Evolutionary conservation across 2,888 invertebrate species (phyloP), one percentile per base, ranked within the genome.

Genomic region (Orthosia incerta): DNA sequence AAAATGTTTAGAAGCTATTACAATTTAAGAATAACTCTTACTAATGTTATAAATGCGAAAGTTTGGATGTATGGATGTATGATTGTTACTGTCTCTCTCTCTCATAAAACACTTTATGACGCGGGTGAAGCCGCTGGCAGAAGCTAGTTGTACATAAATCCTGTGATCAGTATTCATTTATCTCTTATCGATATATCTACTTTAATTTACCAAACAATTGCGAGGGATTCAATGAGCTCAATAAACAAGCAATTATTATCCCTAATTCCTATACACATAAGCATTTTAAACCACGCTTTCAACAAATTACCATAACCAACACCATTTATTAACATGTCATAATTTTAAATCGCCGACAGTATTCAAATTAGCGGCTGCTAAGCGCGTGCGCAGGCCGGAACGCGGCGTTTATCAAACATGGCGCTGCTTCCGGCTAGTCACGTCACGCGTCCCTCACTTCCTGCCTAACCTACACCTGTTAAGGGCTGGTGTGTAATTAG

Each of bases 401-500:
- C 91, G 87, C 85, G 90, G 87, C 91, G 88, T 90, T 91, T 91
- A 90, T 91, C 91, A 91, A 93, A 94, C 91, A 94, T 92, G 93
- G 92, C 92, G 91, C 88, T 91, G 89, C 83, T 91, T 93, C 94
- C 94, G 93, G 90, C 48, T 79, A 86, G 83, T 86, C 86, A 85
- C 85, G 87, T 81, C 88, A 86, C 86, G 88, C 80, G 71, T 80
- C 79, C 86, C 80, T 88, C 88, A 88, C 88, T 86, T 90, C 90
- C 89, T 84, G 80, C 68, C 51, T 63, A 59, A 78, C 66, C 53
- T 79, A 72, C 86, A 87, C 80, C 86, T 86, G 86, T 86, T 86
- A 75, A 84, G 80, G 86, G 74, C 76, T 82, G 60, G 67, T 74
- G 55, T 80, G 39, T 39, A 39, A 9, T 39, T 1, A 39, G 39